Conservation (phyloP, 2,113 vertebrate species). For the Corapipo altera region DNA sequence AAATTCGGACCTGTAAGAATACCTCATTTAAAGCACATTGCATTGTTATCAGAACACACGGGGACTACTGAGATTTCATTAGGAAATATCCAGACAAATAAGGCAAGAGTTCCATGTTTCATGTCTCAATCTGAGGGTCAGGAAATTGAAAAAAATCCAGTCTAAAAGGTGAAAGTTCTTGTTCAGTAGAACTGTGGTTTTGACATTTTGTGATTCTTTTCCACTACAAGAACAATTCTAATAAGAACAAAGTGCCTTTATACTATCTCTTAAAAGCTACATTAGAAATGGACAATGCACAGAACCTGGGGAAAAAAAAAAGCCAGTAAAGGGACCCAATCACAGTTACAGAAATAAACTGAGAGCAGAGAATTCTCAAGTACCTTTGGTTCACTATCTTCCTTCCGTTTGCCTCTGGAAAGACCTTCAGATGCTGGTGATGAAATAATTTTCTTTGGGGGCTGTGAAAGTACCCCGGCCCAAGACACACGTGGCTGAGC, state of each 20-base stretch:
- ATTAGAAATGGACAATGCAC: background rate
- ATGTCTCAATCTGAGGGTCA: background rate
- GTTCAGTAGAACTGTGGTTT: background rate
- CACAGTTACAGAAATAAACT: background rate
- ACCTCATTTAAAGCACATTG: background rate
- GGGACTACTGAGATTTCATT: background rate
- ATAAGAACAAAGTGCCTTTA: background rate
- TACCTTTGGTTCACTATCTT: conserved; percentile 51
- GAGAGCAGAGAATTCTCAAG: background rate
- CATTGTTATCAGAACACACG: background rate
- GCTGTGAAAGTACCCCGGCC: conserved; percentile 58
- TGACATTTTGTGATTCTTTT: background rate
- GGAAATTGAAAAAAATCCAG: background rate
- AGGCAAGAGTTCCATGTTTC: background rate
- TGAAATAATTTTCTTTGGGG: conserved; percentile 47
- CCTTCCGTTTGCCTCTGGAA: conserved; percentile 44
- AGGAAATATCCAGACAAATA: background rate
- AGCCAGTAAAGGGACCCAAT: background rate
- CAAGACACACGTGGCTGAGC: conserved; percentile 54
- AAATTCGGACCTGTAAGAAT: background rate
- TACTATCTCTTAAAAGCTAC: background rate
- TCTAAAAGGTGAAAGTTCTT: background rate
- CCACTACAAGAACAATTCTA: background rate
- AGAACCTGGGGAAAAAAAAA: background rate
- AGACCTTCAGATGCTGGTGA: conserved; percentile 40